Conservation (phyloP, 2,113 vertebrate species). For the Pterophyllum scalare region DNA sequence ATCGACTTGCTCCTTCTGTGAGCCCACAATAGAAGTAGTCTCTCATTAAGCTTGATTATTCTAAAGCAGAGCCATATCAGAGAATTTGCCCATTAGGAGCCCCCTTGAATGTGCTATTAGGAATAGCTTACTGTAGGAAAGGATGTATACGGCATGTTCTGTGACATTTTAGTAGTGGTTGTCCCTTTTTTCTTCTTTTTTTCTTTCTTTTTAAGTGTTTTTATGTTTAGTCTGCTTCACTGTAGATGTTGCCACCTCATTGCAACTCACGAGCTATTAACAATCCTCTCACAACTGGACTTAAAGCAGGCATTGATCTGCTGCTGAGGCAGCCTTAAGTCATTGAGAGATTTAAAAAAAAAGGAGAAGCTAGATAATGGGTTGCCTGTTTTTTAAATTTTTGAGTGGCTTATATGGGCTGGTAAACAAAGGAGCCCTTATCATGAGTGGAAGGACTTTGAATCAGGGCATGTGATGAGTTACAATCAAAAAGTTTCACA, state of each 20-base stretch:
- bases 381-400: slow-evolving; percentile 55
- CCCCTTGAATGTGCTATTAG: slow-evolving; percentile 78
- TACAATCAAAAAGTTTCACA: slow-evolving; percentile 77
- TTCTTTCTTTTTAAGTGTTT: slow-evolving; percentile 18
- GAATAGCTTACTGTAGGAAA: slow-evolving; percentile 74
- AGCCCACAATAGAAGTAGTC: slow-evolving; percentile 53
- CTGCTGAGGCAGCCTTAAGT: slow-evolving; percentile 72
- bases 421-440: slow-evolving; percentile 59
- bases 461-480: slow-evolving; percentile 77
- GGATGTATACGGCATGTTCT: slow-evolving; percentile 76
- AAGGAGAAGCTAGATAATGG: slow-evolving; percentile 11
- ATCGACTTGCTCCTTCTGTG: slow-evolving; percentile 55
- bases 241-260: slow-evolving; percentile 73
- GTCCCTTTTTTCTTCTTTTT: slow-evolving; percentile 53
- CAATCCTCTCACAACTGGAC: slow-evolving; percentile 75
- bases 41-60: slow-evolving; percentile 63
- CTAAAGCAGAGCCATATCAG: slow-evolving; percentile 77
- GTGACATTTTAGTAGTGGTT: slow-evolving; percentile 61
- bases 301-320: slow-evolving; percentile 68
- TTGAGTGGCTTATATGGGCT: slow-evolving; percentile 71
- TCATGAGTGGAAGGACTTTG: slow-evolving; percentile 61
- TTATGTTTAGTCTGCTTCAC: slow-evolving; percentile 69
- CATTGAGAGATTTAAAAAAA: slow-evolving; percentile 18
- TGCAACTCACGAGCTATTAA: slow-evolving; percentile 73
- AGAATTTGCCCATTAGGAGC: slow-evolving; percentile 67